Evolutionary conservation across 2,113 vertebrate species (phyloP).

Genomic region (Mola mola): DNA sequence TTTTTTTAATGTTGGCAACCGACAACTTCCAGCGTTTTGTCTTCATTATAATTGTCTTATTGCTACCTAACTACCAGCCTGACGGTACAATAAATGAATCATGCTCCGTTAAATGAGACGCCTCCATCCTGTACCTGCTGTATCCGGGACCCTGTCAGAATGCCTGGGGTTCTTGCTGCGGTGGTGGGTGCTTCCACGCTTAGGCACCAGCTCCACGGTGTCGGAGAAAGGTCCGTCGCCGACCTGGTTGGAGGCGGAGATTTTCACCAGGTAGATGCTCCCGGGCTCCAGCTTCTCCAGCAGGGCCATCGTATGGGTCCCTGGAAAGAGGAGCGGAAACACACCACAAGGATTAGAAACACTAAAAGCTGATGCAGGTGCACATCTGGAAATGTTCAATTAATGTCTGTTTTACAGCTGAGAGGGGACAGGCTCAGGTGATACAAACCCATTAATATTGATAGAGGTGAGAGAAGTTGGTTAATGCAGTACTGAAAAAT

Average conservation of each 20-base stretch:
- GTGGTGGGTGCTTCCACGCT: constrained; percentile 81
- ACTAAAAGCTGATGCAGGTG: neutral
- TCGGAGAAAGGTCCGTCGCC: constrained; percentile 95
- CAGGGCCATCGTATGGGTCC: constrained; percentile 93
- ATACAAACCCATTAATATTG: no score
- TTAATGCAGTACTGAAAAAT: no score
- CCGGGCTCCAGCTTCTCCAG: constrained; percentile 92
- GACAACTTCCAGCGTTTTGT: no score
- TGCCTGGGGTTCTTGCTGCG: constrained; percentile 88
- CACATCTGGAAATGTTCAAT: neutral
- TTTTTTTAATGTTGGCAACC: no score
- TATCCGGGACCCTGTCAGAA: constrained; percentile 73
- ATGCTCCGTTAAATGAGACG: neutral
- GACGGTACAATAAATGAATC: neutral
- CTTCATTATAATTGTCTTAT: no score
- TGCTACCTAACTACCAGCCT: neutral
- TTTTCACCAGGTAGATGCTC: constrained; percentile 92
- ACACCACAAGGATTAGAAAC: constrained; percentile 13
- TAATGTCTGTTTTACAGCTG: no score
- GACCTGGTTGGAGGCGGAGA: constrained; percentile 91
- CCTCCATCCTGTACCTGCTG: constrained; percentile 75
- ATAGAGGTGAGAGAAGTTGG: no score
- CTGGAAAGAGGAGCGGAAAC: constrained; percentile 68
- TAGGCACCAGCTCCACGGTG: constrained; percentile 85
- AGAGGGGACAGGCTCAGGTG: no score